phyloP scores from a whole-genome alignment of 1,140 invertebrate species.

The Chionoecetes opilio region DNA sequence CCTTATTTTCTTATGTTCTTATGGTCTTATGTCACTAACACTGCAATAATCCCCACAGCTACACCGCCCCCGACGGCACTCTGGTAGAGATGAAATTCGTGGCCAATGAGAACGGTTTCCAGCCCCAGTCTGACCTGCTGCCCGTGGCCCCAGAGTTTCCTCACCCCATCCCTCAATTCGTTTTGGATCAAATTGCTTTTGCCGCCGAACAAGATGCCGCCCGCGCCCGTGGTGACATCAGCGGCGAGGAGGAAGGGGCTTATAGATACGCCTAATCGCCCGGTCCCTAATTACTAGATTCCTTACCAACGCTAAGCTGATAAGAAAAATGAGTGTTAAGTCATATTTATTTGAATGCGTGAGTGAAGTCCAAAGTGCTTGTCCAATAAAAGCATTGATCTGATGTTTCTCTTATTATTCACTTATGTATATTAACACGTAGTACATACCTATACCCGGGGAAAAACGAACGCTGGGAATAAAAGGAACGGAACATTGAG shows the following conservation, averaged over 20 bases:
- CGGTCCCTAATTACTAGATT: not conserved
- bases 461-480: no score
- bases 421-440: no score
- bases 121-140: constrained; percentile 45
- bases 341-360: constrained; percentile 38
- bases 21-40: not conserved
- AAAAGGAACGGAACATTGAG: no score
- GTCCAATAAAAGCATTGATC: not conserved
- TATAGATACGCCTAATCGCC: not conserved
- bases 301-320: not conserved
- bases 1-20: no score
- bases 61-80: constrained; percentile 56
- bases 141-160: constrained; percentile 66
- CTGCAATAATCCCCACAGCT: constrained; percentile 31
- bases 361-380: not conserved
- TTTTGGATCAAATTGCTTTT: constrained; percentile 64
- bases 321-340: not conserved
- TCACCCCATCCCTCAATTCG: constrained; percentile 63
- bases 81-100: constrained; percentile 51
- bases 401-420: not conserved
- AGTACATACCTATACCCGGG: no score
- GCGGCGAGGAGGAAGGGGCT: not conserved
- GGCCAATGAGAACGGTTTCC: constrained; percentile 64
- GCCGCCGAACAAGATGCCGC: constrained; percentile 47
- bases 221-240: not conserved